Base-by-base conservation (phyloP, 2,797 vertebrate genomes). In the Gadopsis marmoratus region DNA sequence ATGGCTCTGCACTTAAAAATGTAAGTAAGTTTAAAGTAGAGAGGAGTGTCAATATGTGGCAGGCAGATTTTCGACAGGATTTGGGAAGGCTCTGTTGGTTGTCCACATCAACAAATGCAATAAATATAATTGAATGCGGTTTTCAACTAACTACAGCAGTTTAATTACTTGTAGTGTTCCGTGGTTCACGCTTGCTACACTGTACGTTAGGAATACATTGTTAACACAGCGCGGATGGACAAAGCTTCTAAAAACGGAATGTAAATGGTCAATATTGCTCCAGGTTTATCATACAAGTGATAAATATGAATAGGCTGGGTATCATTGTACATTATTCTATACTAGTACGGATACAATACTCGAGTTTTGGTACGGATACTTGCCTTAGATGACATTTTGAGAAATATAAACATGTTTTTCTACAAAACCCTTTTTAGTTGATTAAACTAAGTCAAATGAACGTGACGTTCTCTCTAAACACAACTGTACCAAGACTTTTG, bases 391-490 rank as follows among this genome's bases (percentile, higher is more conserved):
- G 14, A 5, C 6, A 1, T 39, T 41, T 41, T 60, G 21, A 39
- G 37, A n/a, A n/a, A 16, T 33, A 23, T 33, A 65, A n/a, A 23
- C n/a, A 48, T 35, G 56, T 60, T 65, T 67, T 41, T 54, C 21
- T 14, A n/a, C 10, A 54, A 68, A 37, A 17, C 10, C 48, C 14
- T 12, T 29, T n/a, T 39, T 39, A 39, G 37, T 39, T 39, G 3
- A 39, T 7, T 3, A 39, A 39, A 41, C 12, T 13, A 41, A 41
- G 12, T 41, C 7, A 23, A 55, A n/a, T 31, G 5, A 58, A 45
- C 45, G 16, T 9, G 12, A 51, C 53, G 29, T 35, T 29, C n/a
- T 16, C 8, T 41, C 26, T 13, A 21, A 35, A 35, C 12, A 23
- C 17, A 47, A 50, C 43, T 51, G 7, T 5, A 39, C 14, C 26